Base-by-base conservation (phyloP, 2,888 invertebrate genomes). In the Drosophila imparisetae region DNA sequence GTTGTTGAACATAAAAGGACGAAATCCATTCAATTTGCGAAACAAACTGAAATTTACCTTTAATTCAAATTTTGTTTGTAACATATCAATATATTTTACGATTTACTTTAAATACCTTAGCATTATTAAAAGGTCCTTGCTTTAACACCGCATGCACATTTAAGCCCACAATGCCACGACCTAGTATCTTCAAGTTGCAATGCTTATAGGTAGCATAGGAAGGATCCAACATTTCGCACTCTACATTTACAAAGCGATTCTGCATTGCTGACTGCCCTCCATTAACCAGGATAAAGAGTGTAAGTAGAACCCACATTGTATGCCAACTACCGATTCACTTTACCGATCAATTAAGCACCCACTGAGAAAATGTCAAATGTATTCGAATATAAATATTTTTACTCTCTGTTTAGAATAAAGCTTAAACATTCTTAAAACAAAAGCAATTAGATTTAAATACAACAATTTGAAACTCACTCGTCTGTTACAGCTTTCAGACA, bases 351-450 rank as follows among this genome's bases (percentile, higher is more conserved):
- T n/a, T 29, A 5, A n/a, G 3, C n/a, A 18, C 11, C 10, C n/a
- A 11, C 6, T 13, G 10, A 1, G 4, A 2, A 10, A n/a, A n/a
- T 18, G 10, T n/a, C 0, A 42, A 42, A 42, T 30, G 30, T 5
- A 34, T 15, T 6, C 15, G 36, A 36, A 2, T 36, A 36, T 36
- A 36, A 2, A 6, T 15, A 10, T 30, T 0, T 36, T 3, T 34
- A 6, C 1, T 18, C 8, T 50, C n/a, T 18, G 5, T 29, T 15
- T 10, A 50, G 11, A 13, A 50, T 13, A 50, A 30, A n/a, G 5
- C 7, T 2, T 30, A 30, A 80, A 81, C 80, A 76, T 82, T 80
- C 70, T 55, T 69, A 81, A 83, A 80, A 60, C 53, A 42, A 29
- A 54, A 52, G 48, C 29, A 30, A 11, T 4, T 32, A 15, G 6